Base-by-base conservation (phyloP, 2,113 vertebrate species). In the Gambusia affinis region DNA sequence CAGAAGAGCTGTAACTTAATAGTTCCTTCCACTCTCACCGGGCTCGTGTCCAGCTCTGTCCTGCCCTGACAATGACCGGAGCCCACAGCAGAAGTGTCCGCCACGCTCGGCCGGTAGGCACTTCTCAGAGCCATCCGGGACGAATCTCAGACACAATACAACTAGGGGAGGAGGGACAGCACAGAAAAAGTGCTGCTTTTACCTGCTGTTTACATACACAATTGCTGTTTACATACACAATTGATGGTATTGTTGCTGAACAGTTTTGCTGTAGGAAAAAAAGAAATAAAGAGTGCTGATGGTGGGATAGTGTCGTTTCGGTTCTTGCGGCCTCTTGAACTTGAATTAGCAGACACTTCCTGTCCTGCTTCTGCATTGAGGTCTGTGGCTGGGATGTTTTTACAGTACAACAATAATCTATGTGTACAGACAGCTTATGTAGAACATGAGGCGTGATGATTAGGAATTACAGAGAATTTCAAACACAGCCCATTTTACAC, bases 21-120 rank as follows among this genome's bases (percentile, higher is more conserved):
- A 87, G 85, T 93, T 93, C 91, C 92, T 93, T 93, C 91, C 91
- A 87, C 80, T 64, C 74, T 60, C 33, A 63, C 78, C 8, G 76
- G 89, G 88, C 89, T 67, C 27, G 27, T 22, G 4, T 91, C 89
- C 89, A 92, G 65, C 72, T 67, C 47, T 33, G 73, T 91, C 88
- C 88, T 92, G 65, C 72, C 67, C 47, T 39, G 73, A 92, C 91
- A 91, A 91, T 87, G 84, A 78, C 85, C 87, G 85, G 84, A 84
- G 87, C 75, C 71, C 79, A 83, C 2, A 76, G 67, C 30, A 64
- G 67, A 60, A 81, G 81, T 61, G 54, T 82, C 78, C 77, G 67
- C 70, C 37, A 12, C 0, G 37, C 81, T 70, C 10, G 0, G 60
- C 72, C 61, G 73, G 44, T 60, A 57, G 61, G 24, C 54, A 44